A percentile compares a stretch with the other conserved stretches of the same genome.
phyloP scores from a whole-genome alignment of 2,113 vertebrate genomes.

The Chlorodrepanis virens region DNA sequence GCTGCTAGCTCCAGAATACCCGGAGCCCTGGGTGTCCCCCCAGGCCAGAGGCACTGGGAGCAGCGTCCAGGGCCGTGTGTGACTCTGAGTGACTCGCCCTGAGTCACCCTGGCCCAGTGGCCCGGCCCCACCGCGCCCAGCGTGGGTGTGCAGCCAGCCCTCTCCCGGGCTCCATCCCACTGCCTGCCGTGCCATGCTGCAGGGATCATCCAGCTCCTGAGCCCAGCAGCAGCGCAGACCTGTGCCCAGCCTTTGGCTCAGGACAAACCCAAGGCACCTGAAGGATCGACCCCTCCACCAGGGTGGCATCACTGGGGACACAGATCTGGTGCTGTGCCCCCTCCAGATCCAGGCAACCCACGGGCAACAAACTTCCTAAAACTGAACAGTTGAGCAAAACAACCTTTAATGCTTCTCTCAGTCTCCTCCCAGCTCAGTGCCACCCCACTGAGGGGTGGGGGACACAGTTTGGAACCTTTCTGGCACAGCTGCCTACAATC shows the following conservation, averaged over 20 bases:
- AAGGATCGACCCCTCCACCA: not conserved
- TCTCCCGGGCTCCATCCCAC: not conserved
- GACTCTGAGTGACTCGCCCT: constrained; percentile 39
- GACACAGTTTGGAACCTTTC: not conserved
- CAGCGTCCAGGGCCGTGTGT: not conserved
- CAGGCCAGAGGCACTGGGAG: not conserved
- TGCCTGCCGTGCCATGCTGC: accelerated
- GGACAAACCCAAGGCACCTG: not conserved
- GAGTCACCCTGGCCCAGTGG: not conserved
- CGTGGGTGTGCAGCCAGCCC: not conserved
- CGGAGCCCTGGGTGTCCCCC: not conserved
- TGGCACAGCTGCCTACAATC: not conserved
- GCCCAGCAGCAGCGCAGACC: not conserved
- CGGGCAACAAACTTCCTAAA: not conserved
- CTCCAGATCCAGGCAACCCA: not conserved
- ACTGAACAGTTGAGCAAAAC: not conserved
- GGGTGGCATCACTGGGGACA: accelerated
- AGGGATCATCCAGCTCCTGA: not conserved
- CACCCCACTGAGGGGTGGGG: not conserved
- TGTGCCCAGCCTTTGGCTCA: not conserved
- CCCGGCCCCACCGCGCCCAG: not conserved
- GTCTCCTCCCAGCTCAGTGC: not conserved
- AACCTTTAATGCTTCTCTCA: constrained; percentile 11
- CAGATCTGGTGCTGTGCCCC: accelerated
- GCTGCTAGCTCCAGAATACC: not conserved